Evolutionary conservation across 1,140 invertebrate genomes (phyloP), one percentile per base, ranked within the genome.

Genomic region (Drosophila lacteicornis): DNA sequence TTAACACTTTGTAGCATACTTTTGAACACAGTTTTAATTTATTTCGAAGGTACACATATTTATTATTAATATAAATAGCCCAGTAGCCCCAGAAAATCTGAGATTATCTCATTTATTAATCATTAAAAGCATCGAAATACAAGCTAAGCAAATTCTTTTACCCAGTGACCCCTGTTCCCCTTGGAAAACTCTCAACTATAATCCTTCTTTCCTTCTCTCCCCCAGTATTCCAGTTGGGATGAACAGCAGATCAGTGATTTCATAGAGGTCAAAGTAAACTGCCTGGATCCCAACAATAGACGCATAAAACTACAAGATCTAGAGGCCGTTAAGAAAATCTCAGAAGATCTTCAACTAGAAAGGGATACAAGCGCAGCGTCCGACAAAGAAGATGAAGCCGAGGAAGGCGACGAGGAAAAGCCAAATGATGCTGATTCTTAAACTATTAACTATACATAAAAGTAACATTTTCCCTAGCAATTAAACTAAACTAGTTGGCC

Each of bases 161-260:
- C 17, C 3, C 19, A 6, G 1, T 25, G 63, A 12, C 47, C 22
- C 27, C 38, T 15, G 30, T 49, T 30, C 11, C 4, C 5, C 11
- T 13, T 27, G 17, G 12, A 4, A 33, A 30, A 49, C 15, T 4
- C 19, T 19, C 6, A 38, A 15, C 1, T 22, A 38, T 11, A 22
- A 22, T n/a, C 4, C n/a, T n/a, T 11, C 0, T 22, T 66, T 50
- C 6, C 3, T n/a, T 55, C 1, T 22, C 2, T 30, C 15, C 25
- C 25, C 5, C 11, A 92, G 91, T 92, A 92, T 33, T 92, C 91
- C 62, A 92, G 91, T 55, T 92, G 91, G 78, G 91, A 92, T 82
- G 91, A 92, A 12, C 79, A 92, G 62, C 78, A 91, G 6, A 61
- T 79, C 15, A 63, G 53, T 19, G 91, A 92, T 55, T 92, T 92